Conservation (phyloP, 2,888 invertebrate species). For the Spisula subtruncata region DNA sequence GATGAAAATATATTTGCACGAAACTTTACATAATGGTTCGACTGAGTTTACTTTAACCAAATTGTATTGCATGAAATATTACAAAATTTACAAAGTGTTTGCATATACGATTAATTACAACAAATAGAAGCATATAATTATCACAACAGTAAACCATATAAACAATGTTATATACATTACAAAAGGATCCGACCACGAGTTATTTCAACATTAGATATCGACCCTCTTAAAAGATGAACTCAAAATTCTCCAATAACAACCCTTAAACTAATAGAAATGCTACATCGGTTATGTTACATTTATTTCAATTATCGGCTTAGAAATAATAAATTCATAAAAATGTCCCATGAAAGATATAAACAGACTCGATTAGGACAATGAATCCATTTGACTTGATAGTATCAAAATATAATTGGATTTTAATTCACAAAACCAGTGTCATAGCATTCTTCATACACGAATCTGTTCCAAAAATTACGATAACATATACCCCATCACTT, state of each 20-base stretch:
- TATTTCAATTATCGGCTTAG: constrained; percentile 12
- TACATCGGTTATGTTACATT: background rate
- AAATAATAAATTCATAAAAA: constrained; percentile 14
- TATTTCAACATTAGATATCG: no score
- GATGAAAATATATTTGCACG: background rate
- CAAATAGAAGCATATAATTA: no score
- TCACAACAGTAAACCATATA: no score
- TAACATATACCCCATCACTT: background rate
- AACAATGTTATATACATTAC: no score
- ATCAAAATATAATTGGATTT: constrained; percentile 21
- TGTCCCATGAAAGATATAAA: background rate
- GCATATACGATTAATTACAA: no score
- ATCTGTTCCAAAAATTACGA: background rate
- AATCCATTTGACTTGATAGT: background rate
- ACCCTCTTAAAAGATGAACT: no score
- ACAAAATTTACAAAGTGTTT: no score
- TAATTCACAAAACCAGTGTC: background rate
- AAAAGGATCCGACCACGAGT: no score
- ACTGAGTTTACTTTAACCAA: no score
- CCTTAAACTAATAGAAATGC: background rate
- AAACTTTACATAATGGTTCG: no score
- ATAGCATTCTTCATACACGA: background rate
- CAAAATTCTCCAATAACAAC: no score
- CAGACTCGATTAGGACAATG: constrained; percentile 7
- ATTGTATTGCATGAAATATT: no score